These are phyloP conservation scores for Lymantria dispar DNA, from an alignment of 2,888 invertebrate genomes.

Conservation along the genomic window DNA sequence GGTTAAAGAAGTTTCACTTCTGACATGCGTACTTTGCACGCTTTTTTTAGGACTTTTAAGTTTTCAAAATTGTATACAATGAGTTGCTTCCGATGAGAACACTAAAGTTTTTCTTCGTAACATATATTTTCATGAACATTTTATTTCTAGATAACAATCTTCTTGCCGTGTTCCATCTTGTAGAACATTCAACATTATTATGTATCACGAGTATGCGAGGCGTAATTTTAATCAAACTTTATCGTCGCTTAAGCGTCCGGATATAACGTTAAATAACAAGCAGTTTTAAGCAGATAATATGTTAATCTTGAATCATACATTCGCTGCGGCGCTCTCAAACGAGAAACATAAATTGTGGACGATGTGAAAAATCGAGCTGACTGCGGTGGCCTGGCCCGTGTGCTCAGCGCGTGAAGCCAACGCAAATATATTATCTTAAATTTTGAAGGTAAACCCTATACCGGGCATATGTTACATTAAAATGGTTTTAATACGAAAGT, in stretches of 20 bases:
- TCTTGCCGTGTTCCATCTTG: constrained; percentile 24
- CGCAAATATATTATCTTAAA: constrained; percentile 51
- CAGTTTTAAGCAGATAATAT: constrained; percentile 56
- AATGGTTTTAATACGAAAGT: too few relatives aligned
- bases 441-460: constrained; percentile 40
- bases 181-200: constrained; percentile 14
- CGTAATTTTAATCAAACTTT: constrained; percentile 29
- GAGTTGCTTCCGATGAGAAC: constrained; percentile 7
- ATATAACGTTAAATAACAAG: constrained; percentile 18
- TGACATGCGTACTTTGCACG: too few relatives aligned
- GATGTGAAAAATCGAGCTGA: constrained; percentile 60
- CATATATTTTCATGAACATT: too few relatives aligned
- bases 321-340: constrained; percentile 45
- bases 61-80: constrained; percentile 6
- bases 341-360: constrained; percentile 59
- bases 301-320: constrained; percentile 61
- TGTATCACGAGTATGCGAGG: constrained; percentile 4
- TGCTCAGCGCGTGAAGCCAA: constrained; percentile 22
- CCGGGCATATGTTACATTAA: background rate
- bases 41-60: too few relatives aligned
- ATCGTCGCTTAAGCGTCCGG: constrained; percentile 24
- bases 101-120: background rate
- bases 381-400: constrained; percentile 20
- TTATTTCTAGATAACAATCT: background rate
- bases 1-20: too few relatives aligned